A percentile compares a stretch with the other conserved stretches of the same genome.
Conservation (phyloP, 2,797 vertebrate species). For the Channa striata region DNA sequence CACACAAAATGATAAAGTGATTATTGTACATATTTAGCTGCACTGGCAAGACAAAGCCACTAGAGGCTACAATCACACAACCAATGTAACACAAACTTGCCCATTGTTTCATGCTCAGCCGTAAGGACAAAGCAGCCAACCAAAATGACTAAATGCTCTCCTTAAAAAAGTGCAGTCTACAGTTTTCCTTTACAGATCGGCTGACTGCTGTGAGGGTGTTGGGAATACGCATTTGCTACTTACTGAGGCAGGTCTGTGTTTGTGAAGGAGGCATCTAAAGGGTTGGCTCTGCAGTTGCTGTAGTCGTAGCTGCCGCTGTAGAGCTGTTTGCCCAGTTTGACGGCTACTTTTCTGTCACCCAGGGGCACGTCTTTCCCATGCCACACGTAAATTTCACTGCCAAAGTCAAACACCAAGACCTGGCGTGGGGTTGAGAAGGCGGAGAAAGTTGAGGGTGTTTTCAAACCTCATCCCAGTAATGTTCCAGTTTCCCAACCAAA, state of each 20-base stretch:
- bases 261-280: slow-evolving; percentile 79
- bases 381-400: slow-evolving; percentile 87
- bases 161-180: neutral
- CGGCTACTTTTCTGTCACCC: slow-evolving; percentile 85
- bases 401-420: slow-evolving; percentile 89
- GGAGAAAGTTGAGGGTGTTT: neutral
- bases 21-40: slow-evolving; percentile 20
- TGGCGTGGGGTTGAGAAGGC: slow-evolving; percentile 34
- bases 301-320: slow-evolving; percentile 84
- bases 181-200: neutral
- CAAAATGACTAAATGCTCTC: neutral
- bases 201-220: no score
- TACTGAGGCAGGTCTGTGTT: slow-evolving; percentile 76
- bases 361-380: slow-evolving; percentile 86
- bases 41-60: slow-evolving; percentile 46
- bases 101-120: neutral
- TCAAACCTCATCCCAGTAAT: neutral
- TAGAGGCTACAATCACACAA: slow-evolving; percentile 64
- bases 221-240: slow-evolving; percentile 54
- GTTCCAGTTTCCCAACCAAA: neutral
- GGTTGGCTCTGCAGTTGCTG: slow-evolving; percentile 84
- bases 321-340: slow-evolving; percentile 87
- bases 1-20: neutral
- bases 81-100: neutral
- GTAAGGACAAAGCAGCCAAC: neutral